These are phyloP conservation scores for Mus spretus DNA, from an alignment of 2,797 vertebrate genomes.

Conservation along the genomic window DNA sequence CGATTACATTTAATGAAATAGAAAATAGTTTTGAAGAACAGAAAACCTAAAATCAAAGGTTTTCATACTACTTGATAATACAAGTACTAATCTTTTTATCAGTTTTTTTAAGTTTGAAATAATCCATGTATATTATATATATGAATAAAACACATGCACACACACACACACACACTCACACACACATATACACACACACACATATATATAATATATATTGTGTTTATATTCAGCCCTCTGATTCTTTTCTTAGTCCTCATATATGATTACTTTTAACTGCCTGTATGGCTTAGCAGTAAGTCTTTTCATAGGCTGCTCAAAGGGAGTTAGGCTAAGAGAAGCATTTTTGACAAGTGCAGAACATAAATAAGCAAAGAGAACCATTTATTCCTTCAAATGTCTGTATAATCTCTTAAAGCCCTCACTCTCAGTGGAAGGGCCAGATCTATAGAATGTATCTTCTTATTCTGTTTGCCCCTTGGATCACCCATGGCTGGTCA, in stretches of 20 bases:
- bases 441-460: background rate
- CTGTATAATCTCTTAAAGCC: background rate
- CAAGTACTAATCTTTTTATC: background rate
- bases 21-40: slow-evolving; percentile 23
- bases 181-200: too few relatives aligned
- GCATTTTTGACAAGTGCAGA: background rate
- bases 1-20: background rate
- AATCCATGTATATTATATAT: background rate
- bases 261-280: background rate
- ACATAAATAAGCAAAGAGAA: background rate
- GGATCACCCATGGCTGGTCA: background rate
- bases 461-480: background rate
- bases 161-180: too few relatives aligned
- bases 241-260: background rate
- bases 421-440: background rate
- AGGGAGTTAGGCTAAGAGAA: background rate
- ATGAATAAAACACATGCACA: too few relatives aligned
- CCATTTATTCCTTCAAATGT: background rate
- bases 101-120: background rate
- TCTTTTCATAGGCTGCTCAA: background rate
- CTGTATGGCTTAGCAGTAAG: background rate
- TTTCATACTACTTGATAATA: background rate
- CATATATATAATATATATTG: background rate
- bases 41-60: background rate
- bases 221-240: background rate